phyloP scores from a whole-genome alignment of 2,113 vertebrate genomes.

The human region DNA sequence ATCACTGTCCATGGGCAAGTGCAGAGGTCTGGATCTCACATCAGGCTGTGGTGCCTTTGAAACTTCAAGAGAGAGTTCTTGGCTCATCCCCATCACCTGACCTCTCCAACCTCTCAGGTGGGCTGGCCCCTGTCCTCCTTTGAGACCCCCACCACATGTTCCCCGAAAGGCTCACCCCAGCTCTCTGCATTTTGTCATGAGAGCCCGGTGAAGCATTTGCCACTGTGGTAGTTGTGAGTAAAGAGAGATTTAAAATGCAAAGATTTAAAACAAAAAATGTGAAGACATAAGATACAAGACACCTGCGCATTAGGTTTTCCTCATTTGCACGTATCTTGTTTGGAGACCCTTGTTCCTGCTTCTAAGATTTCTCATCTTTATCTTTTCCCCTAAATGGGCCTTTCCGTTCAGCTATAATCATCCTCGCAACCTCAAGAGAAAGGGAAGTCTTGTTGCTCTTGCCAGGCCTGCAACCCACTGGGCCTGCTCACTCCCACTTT shows the following conservation, averaged over 20 bases:
- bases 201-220: not conserved
- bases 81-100: not conserved
- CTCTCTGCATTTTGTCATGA: not conserved
- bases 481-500: not conserved
- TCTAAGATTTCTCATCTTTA: not conserved
- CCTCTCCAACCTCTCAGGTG: not conserved
- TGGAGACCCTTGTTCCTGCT: not conserved
- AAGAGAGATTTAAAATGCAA: not conserved
- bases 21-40: not conserved
- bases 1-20: not conserved
- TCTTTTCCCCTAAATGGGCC: not conserved
- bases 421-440: not conserved
- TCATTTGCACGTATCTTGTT: not conserved
- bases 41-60: not conserved
- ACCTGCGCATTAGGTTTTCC: not conserved
- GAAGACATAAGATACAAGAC: not conserved
- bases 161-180: not conserved
- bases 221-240: not conserved
- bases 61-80: not conserved
- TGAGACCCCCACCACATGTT: not conserved
- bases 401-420: not conserved
- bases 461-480: not conserved
- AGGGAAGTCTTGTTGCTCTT: not conserved
- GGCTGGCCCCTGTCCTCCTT: not conserved
- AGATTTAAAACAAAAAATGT: not conserved